Evolutionary conservation across 2,113 vertebrate species (phyloP), one percentile per base, ranked within the genome.

Genomic region (Otus sunia): DNA sequence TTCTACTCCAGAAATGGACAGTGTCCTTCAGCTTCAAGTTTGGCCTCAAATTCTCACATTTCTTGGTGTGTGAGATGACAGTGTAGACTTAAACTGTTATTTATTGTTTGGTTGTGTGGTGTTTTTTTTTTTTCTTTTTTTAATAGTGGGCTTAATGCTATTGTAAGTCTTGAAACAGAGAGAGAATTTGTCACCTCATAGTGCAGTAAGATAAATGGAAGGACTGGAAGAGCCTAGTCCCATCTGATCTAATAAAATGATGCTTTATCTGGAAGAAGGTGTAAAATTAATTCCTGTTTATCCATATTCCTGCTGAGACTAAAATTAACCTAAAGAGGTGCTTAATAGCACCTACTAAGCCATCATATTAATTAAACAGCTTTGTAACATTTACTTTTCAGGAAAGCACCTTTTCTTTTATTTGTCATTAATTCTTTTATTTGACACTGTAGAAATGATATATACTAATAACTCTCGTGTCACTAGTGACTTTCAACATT

Each of bases 271-370:
- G 52, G 55, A 87, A 81, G 73, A 77, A 91, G 84, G 71, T 62
- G 27, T 87, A 93, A 88, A 93, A 92, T 78, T 52, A 43, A 26
- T 88, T 96, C 66, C 74, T 94, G 75, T 95, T 95, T 92, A 88
- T 96, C 77, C 76, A 75, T 76, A 84, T 49, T 34, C 83, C 91
- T 87, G 72, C 79, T 90, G 87, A 93, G 87, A 80, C 39, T 66
- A 90, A 88, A 96, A 92, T 94, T 84, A 96, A 72, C 41, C 62
- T 95, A 73, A 86, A 94, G 56, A 90, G 75, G 15, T 90, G 13
- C 69, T 81, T 93, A 68, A 92, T 66, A 67, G 52, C 77, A 87
- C 59, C 78, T 82, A 64, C 59, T 79, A 92, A 96, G 47, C 75
- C 76, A 75, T 72, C 50, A 47, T 15, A 91, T 93, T 92, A 95